Percentiles rank a stretch among this genome's conserved stretches.
These are phyloP conservation scores for Chionoecetes opilio DNA, from an alignment of 1,140 invertebrate genomes.

Conservation along the genomic window DNA sequence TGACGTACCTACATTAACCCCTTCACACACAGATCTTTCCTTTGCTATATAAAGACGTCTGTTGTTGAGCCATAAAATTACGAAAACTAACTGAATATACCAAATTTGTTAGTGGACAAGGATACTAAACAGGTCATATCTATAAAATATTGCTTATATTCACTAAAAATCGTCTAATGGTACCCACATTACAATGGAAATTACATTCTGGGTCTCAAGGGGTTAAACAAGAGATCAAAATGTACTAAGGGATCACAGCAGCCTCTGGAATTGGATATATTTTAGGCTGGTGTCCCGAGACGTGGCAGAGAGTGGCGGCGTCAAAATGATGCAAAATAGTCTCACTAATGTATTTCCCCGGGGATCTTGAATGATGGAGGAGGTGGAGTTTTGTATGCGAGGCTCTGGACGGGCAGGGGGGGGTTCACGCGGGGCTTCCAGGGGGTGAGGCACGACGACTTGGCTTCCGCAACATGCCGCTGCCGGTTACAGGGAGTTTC, in stretches of 20 bases:
- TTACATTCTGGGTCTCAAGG: too few relatives aligned
- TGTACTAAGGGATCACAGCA: neutral
- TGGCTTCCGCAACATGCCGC: slow-evolving; percentile 4
- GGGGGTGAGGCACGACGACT: neutral
- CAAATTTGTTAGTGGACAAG: too few relatives aligned
- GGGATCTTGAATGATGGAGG: neutral
- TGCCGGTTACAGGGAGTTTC: too few relatives aligned
- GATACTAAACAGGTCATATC: too few relatives aligned
- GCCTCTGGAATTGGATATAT: neutral
- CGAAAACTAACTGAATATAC: too few relatives aligned
- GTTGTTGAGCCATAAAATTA: too few relatives aligned
- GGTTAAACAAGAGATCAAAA: neutral
- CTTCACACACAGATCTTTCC: too few relatives aligned
- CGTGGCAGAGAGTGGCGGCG: neutral
- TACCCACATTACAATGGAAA: too few relatives aligned
- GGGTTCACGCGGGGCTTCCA: neutral
- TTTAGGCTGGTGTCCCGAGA: neutral
- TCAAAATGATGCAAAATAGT: neutral
- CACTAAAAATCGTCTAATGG: too few relatives aligned
- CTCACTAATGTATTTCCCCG: neutral
- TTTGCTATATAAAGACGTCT: too few relatives aligned
- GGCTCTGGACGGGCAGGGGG: neutral
- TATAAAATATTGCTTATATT: too few relatives aligned
- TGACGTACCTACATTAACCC: neutral
- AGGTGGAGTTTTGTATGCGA: neutral